phyloP scores from a whole-genome alignment of 2,113 vertebrate species.

The Mus spicilegus region DNA sequence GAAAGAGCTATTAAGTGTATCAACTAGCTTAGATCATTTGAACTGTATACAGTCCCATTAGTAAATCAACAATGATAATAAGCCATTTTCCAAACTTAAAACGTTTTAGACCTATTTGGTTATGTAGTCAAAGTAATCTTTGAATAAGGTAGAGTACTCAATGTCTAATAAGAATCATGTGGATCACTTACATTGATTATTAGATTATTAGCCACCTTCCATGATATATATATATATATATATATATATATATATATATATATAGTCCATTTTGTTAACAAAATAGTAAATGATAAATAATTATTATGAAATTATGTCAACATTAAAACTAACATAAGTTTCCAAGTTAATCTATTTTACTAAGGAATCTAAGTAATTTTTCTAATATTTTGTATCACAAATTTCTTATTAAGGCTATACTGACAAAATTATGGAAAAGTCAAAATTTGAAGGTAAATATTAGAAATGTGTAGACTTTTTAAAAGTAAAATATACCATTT shows the following conservation, averaged over 20 bases:
- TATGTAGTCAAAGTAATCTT: neutral
- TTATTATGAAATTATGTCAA: neutral
- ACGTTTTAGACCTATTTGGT: neutral
- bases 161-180: neutral
- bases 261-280: neutral
- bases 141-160: neutral
- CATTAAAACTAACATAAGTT: too few relatives aligned
- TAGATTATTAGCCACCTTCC: neutral
- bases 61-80: neutral
- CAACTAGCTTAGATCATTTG: neutral
- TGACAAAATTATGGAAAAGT: neutral
- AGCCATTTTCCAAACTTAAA: neutral
- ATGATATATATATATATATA: too few relatives aligned
- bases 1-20: neutral
- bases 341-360: neutral
- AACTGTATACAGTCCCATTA: neutral
- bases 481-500: neutral
- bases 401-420: neutral
- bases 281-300: neutral
- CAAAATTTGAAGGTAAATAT: neutral
- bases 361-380: neutral
- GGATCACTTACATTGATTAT: neutral
- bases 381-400: neutral
- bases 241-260: too few relatives aligned
- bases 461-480: neutral